Base-by-base conservation (phyloP, 2,888 invertebrate species). In the Electrophaes corylata region DNA sequence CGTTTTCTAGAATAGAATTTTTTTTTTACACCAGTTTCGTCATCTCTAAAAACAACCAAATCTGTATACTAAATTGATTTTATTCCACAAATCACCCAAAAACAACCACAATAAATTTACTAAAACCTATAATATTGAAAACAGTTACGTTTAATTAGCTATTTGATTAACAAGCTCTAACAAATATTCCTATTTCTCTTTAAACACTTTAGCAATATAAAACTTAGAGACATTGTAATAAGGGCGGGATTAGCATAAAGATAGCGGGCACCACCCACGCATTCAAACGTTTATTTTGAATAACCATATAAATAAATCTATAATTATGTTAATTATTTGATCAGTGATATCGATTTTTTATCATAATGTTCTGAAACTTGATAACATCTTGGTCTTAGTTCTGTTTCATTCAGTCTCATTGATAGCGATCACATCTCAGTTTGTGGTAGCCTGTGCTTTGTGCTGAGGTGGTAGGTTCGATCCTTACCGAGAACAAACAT, bases 251-350 rank as follows among this genome's bases (percentile, higher is more conserved):
- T 76, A 64, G 60, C 70, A 71, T 73, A 72, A 65, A 65, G 70
- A 75, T 69, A 56, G 66, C 39, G 31, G 50, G 26, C 44, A 46
- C 52, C 81, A 72, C 84, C 85, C 80, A 86, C 85, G 75, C 79
- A 72, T 41, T 65, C 46, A 26, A 72, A 45, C 57, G 67, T 69
- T 69, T 71, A 67, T 78, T 81, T 82, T 80, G 78, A 55, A 80
- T 80, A 75, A 63, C 70, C 62, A 81, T 88, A 84, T 84, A 71
- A 84, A 85, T 86, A 85, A 84, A 84, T 82, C 76, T 72, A 78
- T 85, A 83, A 84, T 87, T 86, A 86, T 86, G 85, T 75, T 81
- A 83, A 66, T 62, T 51, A 62, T 58, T 48, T 62, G 54, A 58
- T 58, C 60, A 52, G 44, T 59, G 59, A 61, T 66, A 62, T 58